A percentile compares a stretch with the other conserved stretches of the same genome.
phyloP scores from a whole-genome alignment of 2,797 vertebrate genomes.

The Schizopygopsis pylzovi region DNA sequence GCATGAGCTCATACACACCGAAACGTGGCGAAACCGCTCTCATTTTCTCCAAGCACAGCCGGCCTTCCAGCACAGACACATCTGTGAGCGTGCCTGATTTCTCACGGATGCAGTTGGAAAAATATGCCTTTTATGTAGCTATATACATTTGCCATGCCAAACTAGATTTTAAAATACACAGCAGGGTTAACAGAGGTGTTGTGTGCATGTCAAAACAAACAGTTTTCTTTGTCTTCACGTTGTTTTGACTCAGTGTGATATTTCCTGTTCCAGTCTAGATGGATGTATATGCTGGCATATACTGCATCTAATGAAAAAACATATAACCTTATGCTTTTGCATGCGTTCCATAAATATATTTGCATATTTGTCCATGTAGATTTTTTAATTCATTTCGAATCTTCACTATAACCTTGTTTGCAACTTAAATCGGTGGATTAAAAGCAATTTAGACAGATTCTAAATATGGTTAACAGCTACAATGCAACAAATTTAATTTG shows the following conservation, averaged over 20 bases:
- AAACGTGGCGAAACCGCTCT: slow-evolving; percentile 52
- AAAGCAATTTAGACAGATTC: slow-evolving; percentile 16
- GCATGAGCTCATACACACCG: slow-evolving; percentile 21
- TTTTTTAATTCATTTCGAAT: slow-evolving; percentile 26
- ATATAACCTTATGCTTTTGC: neutral
- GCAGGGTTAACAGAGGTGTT: neutral
- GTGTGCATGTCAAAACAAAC: neutral
- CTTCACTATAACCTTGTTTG: slow-evolving; percentile 30
- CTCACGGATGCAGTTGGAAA: slow-evolving; percentile 12
- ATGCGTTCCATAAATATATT: slow-evolving; percentile 15
- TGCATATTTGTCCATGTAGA: slow-evolving; percentile 29
- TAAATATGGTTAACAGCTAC: slow-evolving; percentile 19
- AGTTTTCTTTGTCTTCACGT: slow-evolving; percentile 3
- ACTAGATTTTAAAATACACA: neutral
- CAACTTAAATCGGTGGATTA: slow-evolving; percentile 19
- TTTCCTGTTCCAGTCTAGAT: neutral
- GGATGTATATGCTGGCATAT: neutral
- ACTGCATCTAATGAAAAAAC: neutral
- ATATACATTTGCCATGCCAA: neutral
- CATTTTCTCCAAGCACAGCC: slow-evolving; percentile 66
- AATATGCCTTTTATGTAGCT: neutral
- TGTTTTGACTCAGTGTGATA: slow-evolving; percentile 14
- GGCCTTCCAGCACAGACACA: slow-evolving; percentile 36
- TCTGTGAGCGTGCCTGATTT: slow-evolving; percentile 25
- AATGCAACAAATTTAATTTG: slow-evolving; percentile 37